Evolutionary conservation across 2,797 vertebrate genomes (phyloP).

Genomic region (Phrynocephalus guinanensis): DNA sequence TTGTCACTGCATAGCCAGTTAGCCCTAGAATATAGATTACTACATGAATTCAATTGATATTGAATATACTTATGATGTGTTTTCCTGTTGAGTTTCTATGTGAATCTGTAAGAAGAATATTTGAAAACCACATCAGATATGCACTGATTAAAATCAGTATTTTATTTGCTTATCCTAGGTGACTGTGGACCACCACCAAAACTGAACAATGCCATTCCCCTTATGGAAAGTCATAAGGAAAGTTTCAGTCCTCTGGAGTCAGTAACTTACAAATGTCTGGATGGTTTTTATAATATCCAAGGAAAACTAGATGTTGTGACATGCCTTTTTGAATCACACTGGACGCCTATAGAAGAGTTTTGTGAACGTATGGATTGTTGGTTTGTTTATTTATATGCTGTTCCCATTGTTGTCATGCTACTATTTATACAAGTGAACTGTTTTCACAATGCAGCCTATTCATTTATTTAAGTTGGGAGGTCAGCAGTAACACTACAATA

Average conservation of each 20-base stretch:
- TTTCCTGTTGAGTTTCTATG: not conserved
- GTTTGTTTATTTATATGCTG: not conserved
- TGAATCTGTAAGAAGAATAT: not conserved
- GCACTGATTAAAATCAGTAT: not conserved
- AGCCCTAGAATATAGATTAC: not conserved
- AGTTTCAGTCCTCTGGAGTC: accelerated
- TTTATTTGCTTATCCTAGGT: slow-evolving; percentile 14
- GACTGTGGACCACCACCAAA: slow-evolving; percentile 28
- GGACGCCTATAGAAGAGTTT: slow-evolving; percentile 44
- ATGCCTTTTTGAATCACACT: not conserved
- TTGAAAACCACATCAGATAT: not conserved
- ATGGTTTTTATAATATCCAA: slow-evolving; percentile 39
- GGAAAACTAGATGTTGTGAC: accelerated
- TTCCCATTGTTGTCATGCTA: not conserved
- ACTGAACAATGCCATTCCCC: not conserved
- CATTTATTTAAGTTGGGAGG: no score
- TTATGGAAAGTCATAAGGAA: not conserved
- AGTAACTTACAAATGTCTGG: slow-evolving; percentile 46
- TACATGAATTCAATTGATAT: not conserved
- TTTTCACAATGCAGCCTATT: no score
- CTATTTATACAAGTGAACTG: not conserved
- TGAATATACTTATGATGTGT: not conserved
- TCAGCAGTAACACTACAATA: no score
- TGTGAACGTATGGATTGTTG: slow-evolving; percentile 63
- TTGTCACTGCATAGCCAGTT: not conserved